Evolutionary conservation across 1,140 invertebrate genomes (phyloP).

Genomic region (Drosophila navojoa): DNA sequence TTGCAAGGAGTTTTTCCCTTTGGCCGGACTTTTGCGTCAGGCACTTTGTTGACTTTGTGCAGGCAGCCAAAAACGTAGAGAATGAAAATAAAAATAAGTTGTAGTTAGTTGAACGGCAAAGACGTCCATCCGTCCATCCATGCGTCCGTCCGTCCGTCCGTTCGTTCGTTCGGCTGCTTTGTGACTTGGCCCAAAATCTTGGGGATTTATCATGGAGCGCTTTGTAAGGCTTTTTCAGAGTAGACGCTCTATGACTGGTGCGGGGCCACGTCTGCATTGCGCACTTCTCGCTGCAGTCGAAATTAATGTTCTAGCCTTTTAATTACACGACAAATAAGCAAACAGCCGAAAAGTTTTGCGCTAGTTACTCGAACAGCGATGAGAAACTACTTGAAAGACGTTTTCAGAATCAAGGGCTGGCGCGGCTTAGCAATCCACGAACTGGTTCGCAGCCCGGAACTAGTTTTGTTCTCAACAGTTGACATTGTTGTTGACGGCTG

Average conservation of each 20-base stretch:
- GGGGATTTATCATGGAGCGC: conserved; percentile 75
- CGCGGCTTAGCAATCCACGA: too few relatives aligned
- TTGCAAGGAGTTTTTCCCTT: conserved; percentile 62
- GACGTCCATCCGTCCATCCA: conserved; percentile 8
- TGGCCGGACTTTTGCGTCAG: conserved; percentile 27
- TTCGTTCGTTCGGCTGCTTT: conserved; percentile 11
- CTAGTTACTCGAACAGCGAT: neutral
- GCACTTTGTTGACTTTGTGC: conserved; percentile 72
- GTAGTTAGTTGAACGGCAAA: conserved; percentile 59
- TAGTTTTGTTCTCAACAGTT: too few relatives aligned
- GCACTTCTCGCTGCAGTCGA: conserved; percentile 69
- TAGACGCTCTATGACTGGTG: conserved; percentile 7
- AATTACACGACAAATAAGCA: conserved; percentile 78
- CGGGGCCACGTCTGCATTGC: conserved; percentile 64
- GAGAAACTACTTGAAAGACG: conserved; percentile 11
- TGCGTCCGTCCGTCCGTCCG: neutral
- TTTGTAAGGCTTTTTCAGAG: conserved; percentile 62
- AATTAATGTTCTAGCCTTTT: conserved; percentile 79
- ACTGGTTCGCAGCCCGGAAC: neutral
- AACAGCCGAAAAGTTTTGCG: conserved; percentile 67
- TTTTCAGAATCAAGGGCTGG: conserved; percentile 9
- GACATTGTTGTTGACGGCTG: too few relatives aligned
- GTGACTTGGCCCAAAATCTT: conserved; percentile 43
- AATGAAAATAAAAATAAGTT: conserved; percentile 76
- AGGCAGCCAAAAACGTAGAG: conserved; percentile 65